These are phyloP conservation scores for Anabacerthia variegaticeps DNA, from an alignment of 2,797 vertebrate genomes.

Conservation along the genomic window DNA sequence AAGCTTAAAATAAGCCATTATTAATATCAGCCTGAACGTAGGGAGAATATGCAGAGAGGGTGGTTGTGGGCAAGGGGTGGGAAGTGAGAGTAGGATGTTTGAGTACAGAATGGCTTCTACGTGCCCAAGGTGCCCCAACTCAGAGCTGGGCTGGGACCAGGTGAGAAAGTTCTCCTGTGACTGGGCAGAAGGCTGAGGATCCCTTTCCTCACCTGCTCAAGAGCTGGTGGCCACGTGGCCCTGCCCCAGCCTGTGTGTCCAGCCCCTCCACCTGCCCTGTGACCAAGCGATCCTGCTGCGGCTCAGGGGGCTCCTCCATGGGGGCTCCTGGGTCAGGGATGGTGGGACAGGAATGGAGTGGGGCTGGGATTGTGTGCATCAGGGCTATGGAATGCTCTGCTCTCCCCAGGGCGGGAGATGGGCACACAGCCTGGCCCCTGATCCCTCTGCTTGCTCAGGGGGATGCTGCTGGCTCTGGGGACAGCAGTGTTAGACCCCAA, in stretches of 20 bases:
- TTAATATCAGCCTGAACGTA: neutral
- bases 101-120: fast-evolving
- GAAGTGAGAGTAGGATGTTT: fast-evolving
- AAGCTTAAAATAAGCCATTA: neutral
- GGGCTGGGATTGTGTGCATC: neutral
- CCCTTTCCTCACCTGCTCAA: fast-evolving
- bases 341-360: too few species aligned
- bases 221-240: fast-evolving
- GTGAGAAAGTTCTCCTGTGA: neutral
- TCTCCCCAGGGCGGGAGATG: neutral
- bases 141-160: neutral
- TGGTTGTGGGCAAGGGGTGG: neutral
- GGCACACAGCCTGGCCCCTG: fast-evolving
- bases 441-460: neutral
- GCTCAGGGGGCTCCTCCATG: fast-evolving
- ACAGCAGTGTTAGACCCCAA: fast-evolving
- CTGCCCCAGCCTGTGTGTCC: neutral
- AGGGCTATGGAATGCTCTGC: neutral
- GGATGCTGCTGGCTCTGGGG: fast-evolving
- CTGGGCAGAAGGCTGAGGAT: neutral
- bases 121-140: fast-evolving
- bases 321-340: neutral
- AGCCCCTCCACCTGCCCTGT: neutral
- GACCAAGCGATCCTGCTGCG: fast-evolving
- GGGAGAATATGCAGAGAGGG: neutral